phyloP scores from a whole-genome alignment of 2,888 invertebrate species.

The Griposia aprilina region DNA sequence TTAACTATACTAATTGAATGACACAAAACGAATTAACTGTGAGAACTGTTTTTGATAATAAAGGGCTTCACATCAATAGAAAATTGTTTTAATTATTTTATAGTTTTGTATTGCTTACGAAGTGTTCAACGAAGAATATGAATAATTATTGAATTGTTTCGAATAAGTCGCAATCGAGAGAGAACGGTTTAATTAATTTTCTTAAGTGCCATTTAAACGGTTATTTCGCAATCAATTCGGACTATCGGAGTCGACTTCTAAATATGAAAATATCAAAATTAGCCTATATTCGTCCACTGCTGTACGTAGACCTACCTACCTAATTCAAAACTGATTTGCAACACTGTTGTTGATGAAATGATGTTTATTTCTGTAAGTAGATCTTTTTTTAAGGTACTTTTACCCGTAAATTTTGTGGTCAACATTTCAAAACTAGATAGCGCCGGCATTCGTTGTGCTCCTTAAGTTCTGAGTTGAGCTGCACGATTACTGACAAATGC shows the following conservation, averaged over 20 bases:
- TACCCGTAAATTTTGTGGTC: no score
- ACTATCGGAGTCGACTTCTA: conserved; percentile 7
- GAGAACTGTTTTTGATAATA: conserved; percentile 68
- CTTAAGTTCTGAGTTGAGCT: no score
- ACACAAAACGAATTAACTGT: conserved; percentile 75
- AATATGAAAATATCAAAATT: not conserved
- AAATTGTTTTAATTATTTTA: conserved; percentile 27
- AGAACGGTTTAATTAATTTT: conserved; percentile 50
- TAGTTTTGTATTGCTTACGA: conserved; percentile 31
- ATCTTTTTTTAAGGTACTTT: no score
- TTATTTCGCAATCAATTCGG: conserved; percentile 43
- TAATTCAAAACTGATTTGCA: not conserved
- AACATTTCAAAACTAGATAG: no score
- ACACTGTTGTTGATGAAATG: no score
- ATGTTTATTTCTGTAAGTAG: no score
- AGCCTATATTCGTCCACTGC: no score
- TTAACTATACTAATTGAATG: conserved; percentile 81
- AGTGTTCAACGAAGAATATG: conserved; percentile 8
- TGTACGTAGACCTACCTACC: not conserved
- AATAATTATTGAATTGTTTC: not conserved
- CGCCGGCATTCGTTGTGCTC: no score
- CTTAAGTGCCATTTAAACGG: conserved; percentile 36
- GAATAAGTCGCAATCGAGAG: conserved; percentile 22
- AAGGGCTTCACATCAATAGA: conserved; percentile 48
- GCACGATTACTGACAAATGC: no score